Base-by-base conservation (phyloP, 2,797 vertebrate genomes). In the Kryptopterus vitreolus region DNA sequence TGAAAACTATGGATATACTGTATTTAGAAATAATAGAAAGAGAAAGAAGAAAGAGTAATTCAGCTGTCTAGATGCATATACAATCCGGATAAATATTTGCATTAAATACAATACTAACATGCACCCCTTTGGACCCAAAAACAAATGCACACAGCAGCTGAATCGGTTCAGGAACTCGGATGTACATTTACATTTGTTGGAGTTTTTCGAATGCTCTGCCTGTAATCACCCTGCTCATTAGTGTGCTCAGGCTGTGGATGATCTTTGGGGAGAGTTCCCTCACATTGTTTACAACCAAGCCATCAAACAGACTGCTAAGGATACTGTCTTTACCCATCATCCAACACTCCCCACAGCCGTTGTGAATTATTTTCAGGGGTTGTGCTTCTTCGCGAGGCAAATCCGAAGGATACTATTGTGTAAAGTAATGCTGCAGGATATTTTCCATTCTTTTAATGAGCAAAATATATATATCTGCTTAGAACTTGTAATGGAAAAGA, bases 201-300 rank as follows among this genome's bases (percentile, higher is more conserved):
- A 88, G 90, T 92, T 92, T 89, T 86, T 86, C 87, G 88, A 86
- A 91, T 90, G 89, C 87, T 88, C 92, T 88, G 85, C 81, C 89
- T 89, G 88, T 94, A 94, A 94, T 93, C 92, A 83, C 81, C 78
- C 83, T 87, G 88, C 93, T 94, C 93, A 93, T 94, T 94, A 94
- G 92, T 91, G 91, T 90, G 90, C 88, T 90, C 87, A 88, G 89
- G 88, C 87, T 82, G 85, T 89, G 89, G 87, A 86, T 82, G 77
- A 86, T 90, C 88, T 90, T 92, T 80, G 87, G 83, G 86, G 92
- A 91, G 85, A 87, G 86, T 91, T 86, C 89, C 88, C 88, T 79
- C 88, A 85, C 85, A 89, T 86, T 92, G 92, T 94, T 93, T 93
- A 93, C 91, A 89, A 92, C 91, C 82, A 81, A 84, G 84, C 86